These are phyloP conservation scores for Diorhabda carinulata DNA, from an alignment of 1,140 invertebrate species.

Conservation along the genomic window DNA sequence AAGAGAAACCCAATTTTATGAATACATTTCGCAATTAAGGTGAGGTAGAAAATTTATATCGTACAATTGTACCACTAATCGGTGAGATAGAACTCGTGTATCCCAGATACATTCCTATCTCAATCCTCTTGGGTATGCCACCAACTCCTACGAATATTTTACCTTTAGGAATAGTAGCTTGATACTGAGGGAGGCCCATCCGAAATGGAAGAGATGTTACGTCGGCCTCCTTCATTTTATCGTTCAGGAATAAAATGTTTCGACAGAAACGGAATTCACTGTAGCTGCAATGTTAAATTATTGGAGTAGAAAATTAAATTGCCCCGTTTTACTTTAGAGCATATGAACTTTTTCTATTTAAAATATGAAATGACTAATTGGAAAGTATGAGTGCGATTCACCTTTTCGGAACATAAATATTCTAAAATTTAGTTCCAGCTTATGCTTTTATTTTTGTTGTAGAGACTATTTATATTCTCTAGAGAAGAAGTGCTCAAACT, in stretches of 20 bases:
- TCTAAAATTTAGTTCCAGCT: no score
- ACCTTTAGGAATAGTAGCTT: conserved; percentile 14
- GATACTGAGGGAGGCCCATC: conserved; percentile 7
- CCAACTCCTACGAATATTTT: conserved; percentile 16
- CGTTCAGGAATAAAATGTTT: background rate
- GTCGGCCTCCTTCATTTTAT: background rate
- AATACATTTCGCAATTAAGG: conserved; percentile 35
- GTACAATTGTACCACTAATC: conserved; percentile 16
- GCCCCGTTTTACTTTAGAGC: no score
- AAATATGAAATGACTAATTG: no score
- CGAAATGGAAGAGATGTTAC: conserved; percentile 7
- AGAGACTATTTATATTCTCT: no score
- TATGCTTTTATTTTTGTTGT: no score
- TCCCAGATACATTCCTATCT: conserved; percentile 8
- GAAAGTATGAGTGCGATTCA: no score
- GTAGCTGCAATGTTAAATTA: background rate
- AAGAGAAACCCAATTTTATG: conserved; percentile 23
- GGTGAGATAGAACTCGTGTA: conserved; percentile 11
- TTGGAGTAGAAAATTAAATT: background rate
- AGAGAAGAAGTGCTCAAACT: no score
- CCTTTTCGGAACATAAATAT: no score
- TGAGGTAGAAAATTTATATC: conserved; percentile 33
- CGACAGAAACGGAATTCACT: background rate
- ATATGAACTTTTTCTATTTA: no score
- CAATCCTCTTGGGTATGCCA: conserved; percentile 12